Base-by-base conservation (phyloP, 2,888 invertebrate species). In the Zele albiditarsus region DNA sequence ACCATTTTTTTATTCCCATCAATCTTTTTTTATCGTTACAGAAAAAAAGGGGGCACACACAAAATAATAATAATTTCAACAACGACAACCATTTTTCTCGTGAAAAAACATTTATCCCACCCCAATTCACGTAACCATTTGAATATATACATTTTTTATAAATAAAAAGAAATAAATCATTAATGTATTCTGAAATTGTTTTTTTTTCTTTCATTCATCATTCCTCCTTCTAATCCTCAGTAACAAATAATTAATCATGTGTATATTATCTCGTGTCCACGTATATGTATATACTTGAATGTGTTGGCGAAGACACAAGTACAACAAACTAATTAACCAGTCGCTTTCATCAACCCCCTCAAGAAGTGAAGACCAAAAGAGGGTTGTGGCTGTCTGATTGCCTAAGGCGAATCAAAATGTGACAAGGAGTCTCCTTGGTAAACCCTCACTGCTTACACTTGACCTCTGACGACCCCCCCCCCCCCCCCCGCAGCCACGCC, bases 381-480 rank as follows among this genome's bases (percentile, higher is more conserved):
- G 46, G 53, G 46, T 67, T 28, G 27, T 10, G 53, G 49, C 46
- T 67, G 27, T 67, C 46, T 67, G 16, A 27, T n/a, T 20, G 53
- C 46, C 67, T 67, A 3, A 27, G 49, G 28, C n/a, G 49, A n/a
- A 49, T 46, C 67, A 49, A 8, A 67, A 67, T 46, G 67, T 49
- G 67, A 25, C 67, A 28, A 67, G 67, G 49, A 67, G n/a, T n/a
- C n/a, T 67, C n/a, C 49, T 67, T 28, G 20, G 16, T 8, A n/a
- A 20, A 53, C 53, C n/a, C 46, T 46, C 27, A 20, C 27, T 28
- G n/a, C 53, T n/a, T 53, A 20, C 28, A 60, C 60, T 27, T n/a
- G 28, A 16, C 31, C 60, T 28, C 27, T 38, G 38, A 12, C 25
- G 58, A 27, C 25, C 28, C 27, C 28, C 14, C n/a, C 10, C 27